Evolutionary conservation across 2,797 vertebrate genomes (phyloP), one percentile per base, ranked within the genome.

Genomic region (Eurystomus glaucurus): DNA sequence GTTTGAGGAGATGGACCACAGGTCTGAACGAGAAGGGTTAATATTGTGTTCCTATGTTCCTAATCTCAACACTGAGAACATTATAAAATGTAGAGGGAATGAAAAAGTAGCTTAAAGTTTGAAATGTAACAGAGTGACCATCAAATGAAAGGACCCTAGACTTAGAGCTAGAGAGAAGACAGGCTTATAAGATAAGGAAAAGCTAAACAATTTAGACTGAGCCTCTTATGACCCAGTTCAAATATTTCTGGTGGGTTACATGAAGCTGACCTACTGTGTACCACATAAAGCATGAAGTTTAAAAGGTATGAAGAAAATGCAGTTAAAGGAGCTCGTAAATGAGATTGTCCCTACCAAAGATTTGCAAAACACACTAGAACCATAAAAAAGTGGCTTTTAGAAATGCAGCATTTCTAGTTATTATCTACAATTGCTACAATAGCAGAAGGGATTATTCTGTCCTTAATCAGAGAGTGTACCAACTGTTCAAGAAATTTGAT

Each of bases 311-410:
- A 97, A 79, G 93, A 96, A 97, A 97, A 97, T 95, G 96, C 78
- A 91, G 95, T 97, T 98, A 97, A 97, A 96, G 95, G 70, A 97
- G 74, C 91, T 97, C 96, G 92, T 98, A 98, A 98, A 98, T 89
- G 96, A 94, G 96, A 96, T 14, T 91, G 96, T 97, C 95, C 94
- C 76, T 94, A 96, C 69, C 89, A 96, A 97, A 96, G 81, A 79
- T 97, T 97, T 97, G 95, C 93, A 97, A 96, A 97, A 93, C 97
- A 97, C 86, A 92, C 43, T 65, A 84, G 33, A 95, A 90, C 25
- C 41, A 96, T 96, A 96, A 98, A 98, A 97, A 97, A 86, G 29
- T 69, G 75, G 41, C 23, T 90, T 93, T 97, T 68, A 94, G 79
- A 90, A 92, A 94, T 88, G 93, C 12, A 78, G 68, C 88, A 75